Percentiles rank a stretch among this genome's conserved stretches.
These are phyloP conservation scores for Muscina levida DNA, from an alignment of 2,888 invertebrate species.

Conservation along the genomic window DNA sequence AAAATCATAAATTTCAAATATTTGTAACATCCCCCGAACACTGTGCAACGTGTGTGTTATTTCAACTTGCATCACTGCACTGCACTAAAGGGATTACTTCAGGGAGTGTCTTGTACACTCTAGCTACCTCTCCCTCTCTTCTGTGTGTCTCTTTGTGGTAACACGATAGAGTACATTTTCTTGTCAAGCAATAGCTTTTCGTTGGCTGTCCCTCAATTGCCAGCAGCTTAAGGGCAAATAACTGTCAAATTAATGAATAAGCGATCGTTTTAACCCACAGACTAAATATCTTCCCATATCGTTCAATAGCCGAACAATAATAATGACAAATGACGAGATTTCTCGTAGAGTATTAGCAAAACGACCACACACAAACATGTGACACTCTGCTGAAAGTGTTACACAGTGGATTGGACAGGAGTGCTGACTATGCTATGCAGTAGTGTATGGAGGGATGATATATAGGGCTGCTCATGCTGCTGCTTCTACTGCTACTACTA, in stretches of 20 bases:
- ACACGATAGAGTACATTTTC: background rate
- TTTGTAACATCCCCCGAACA: too few species aligned
- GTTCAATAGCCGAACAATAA: slow-evolving; percentile 1
- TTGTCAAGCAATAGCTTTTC: slow-evolving; percentile 47
- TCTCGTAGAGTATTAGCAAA: slow-evolving; percentile 34
- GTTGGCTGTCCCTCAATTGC: slow-evolving; percentile 46
- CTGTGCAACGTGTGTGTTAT: slow-evolving; percentile 51
- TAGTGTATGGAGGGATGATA: too few species aligned
- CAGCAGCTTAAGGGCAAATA: slow-evolving; percentile 52
- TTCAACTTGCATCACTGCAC: slow-evolving; percentile 22
- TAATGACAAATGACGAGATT: slow-evolving; percentile 16
- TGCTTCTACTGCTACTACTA: slow-evolving; percentile 18
- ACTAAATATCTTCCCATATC: slow-evolving; percentile 27
- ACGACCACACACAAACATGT: slow-evolving; percentile 56
- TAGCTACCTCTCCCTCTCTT: too few species aligned
- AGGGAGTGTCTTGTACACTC: slow-evolving; percentile 41
- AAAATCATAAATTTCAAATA: too few species aligned
- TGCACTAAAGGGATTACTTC: slow-evolving; percentile 33
- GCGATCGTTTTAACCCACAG: background rate
- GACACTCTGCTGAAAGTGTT: slow-evolving; percentile 43
- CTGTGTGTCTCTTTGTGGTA: background rate
- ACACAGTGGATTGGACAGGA: background rate
- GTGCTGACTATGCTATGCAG: background rate
- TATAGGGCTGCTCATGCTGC: background rate
- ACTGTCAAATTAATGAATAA: slow-evolving; percentile 58